Evolutionary conservation across 2,113 vertebrate genomes (phyloP).

Genomic region (Crotalus tigris): DNA sequence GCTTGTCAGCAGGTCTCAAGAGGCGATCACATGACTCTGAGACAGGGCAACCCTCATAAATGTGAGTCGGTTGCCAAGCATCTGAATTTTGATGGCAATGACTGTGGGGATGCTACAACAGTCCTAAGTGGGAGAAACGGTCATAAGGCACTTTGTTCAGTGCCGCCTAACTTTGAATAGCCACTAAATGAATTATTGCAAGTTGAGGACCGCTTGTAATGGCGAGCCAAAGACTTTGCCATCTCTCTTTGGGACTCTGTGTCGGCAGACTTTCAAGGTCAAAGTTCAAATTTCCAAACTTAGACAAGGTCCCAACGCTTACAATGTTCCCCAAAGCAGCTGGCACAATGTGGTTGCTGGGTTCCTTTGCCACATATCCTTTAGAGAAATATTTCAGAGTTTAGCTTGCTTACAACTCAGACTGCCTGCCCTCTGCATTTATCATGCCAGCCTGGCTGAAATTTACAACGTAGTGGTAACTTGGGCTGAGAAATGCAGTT

Average conservation of each 20-base stretch:
- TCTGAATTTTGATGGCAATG: no score
- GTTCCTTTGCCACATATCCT: background rate
- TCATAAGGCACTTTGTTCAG: no score
- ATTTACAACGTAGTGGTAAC: constrained; percentile 68
- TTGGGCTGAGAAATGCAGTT: constrained; percentile 63
- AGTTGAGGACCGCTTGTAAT: background rate
- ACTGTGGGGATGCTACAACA: no score
- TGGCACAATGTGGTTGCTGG: background rate
- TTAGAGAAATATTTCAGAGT: constrained; percentile 36
- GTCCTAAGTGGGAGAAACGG: no score
- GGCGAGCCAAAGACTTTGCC: background rate
- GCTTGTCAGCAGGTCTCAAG: no score
- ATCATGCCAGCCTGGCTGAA: constrained; percentile 64
- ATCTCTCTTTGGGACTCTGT: background rate
- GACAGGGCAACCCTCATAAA: no score
- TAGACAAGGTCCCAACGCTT: background rate
- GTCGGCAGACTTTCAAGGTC: background rate
- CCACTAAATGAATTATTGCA: background rate
- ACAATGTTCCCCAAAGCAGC: background rate
- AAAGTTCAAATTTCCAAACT: background rate
- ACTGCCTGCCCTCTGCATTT: constrained; percentile 59
- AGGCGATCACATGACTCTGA: no score
- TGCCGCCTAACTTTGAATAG: background rate
- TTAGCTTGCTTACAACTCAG: constrained; percentile 65
- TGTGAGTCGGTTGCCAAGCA: no score